Evolutionary conservation across 2,797 vertebrate genomes (phyloP), one percentile per base, ranked within the genome.

Genomic region (Coilia nasus): DNA sequence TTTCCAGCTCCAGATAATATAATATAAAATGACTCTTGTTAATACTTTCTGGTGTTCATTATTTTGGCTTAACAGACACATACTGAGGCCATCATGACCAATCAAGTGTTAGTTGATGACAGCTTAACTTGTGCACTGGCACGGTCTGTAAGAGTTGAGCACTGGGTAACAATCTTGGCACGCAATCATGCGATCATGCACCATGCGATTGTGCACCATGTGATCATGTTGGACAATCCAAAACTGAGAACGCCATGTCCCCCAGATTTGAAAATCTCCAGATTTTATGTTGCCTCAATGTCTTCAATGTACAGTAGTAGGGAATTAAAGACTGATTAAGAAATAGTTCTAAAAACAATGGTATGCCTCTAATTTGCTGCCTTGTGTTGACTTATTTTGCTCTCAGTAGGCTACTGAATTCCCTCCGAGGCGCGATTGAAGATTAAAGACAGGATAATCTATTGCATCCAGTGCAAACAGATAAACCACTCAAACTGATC

Each of bases 361-460:
- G 17, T 44, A 78, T 78, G 15, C 7, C 41, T 41, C 71, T 21
- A 6, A 21, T 78, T 41, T 44, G 19, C 35, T 78, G 41, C 35
- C 71, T 78, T 78, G 6, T 78, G 35, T 78, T 11, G n/a, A 64
- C 25, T 64, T 41, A 78, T 41, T 9, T 7, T 7, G 35, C 71
- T 44, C 64, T 71, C 31, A 78, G 71, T 44, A 19, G 31, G 19
- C 21, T 78, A 44, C 35, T 44, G 71, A 78, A 44, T 41, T 35
- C 35, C 15, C 17, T 78, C 71, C 71, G 19, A 78, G 71, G 44
- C 31, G 44, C 31, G 35, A 21, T 59, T 19, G 5, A 78, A 78
- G 71, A 44, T 78, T 78, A 78, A 71, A 71, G 14, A 78, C 71
- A 41, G 35, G 35, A 78, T 78, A 35, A 78, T 78, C 31, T 19